phyloP scores from a whole-genome alignment of 2,797 vertebrate species.

The Cossypha dichroa region DNA sequence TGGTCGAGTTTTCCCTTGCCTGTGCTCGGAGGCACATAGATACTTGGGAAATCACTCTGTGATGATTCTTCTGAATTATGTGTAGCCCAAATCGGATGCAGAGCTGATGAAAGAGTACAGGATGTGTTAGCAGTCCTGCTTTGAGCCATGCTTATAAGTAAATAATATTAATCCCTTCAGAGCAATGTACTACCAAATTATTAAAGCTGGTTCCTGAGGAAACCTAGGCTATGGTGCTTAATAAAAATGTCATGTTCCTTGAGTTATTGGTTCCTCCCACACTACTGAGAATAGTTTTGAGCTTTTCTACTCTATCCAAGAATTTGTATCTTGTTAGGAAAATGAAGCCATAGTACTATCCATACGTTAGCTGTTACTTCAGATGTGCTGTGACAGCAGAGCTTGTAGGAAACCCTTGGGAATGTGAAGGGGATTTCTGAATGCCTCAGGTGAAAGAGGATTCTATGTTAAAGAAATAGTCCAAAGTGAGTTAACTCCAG shows the following conservation, averaged over 20 bases:
- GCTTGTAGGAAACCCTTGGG: background rate
- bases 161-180: conserved; percentile 69
- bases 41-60: conserved; percentile 10
- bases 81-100: conserved; percentile 23
- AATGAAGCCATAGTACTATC: background rate
- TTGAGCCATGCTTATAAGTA: conserved; percentile 36
- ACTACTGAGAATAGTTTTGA: conserved; percentile 44
- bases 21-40: conserved; percentile 26
- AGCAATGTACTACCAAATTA: conserved; percentile 60
- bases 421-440: background rate
- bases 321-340: background rate
- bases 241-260: conserved; percentile 65
- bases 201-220: conserved; percentile 63
- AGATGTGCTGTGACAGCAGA: background rate
- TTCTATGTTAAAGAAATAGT: background rate
- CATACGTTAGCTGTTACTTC: background rate
- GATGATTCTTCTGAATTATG: conserved; percentile 61
- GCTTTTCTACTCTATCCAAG: conserved; percentile 33
- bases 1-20: conserved; percentile 34
- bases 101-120: conserved; percentile 30
- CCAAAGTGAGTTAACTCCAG: background rate
- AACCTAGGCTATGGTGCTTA: conserved; percentile 32
- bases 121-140: conserved; percentile 27
- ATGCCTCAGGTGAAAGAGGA: background rate
- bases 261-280: conserved; percentile 60